These are phyloP conservation scores for Bombus cullumanus DNA, from an alignment of 1,140 invertebrate genomes.

Conservation along the genomic window DNA sequence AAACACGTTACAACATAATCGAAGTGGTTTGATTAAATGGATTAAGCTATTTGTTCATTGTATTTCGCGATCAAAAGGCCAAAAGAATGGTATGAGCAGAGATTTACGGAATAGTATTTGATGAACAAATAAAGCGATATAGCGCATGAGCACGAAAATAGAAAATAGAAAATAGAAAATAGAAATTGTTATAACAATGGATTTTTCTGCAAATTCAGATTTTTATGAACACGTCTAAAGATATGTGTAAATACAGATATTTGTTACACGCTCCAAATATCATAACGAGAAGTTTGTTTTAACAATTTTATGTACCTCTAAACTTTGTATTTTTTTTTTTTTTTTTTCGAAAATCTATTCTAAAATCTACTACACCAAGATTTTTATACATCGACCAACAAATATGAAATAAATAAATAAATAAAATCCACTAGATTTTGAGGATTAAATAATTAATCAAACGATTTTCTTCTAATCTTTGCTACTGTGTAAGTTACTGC, in stretches of 20 bases:
- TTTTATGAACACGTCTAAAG: too few species aligned
- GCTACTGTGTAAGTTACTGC: background rate
- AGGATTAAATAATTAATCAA: too few species aligned
- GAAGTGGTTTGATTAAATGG: constrained; percentile 27
- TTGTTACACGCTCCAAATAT: background rate
- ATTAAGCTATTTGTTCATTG: background rate
- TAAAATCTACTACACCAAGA: background rate
- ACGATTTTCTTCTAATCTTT: background rate
- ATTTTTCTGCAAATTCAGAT: too few species aligned
- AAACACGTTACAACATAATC: background rate
- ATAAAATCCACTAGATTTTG: too few species aligned
- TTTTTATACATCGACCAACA: background rate
- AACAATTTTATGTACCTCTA: background rate
- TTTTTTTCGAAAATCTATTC: background rate
- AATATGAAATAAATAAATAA: background rate
- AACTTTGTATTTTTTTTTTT: too few species aligned
- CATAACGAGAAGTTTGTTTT: background rate
- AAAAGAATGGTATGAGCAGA: too few species aligned
- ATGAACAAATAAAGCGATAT: background rate
- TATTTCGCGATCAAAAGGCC: constrained; percentile 1
- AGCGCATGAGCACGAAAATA: background rate
- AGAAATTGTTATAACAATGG: too few species aligned
- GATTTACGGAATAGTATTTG: background rate
- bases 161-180: background rate
- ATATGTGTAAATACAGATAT: background rate